These are phyloP conservation scores for Hypselothyrea guttata DNA, from an alignment of 2,888 invertebrate species.

Conservation along the genomic window DNA sequence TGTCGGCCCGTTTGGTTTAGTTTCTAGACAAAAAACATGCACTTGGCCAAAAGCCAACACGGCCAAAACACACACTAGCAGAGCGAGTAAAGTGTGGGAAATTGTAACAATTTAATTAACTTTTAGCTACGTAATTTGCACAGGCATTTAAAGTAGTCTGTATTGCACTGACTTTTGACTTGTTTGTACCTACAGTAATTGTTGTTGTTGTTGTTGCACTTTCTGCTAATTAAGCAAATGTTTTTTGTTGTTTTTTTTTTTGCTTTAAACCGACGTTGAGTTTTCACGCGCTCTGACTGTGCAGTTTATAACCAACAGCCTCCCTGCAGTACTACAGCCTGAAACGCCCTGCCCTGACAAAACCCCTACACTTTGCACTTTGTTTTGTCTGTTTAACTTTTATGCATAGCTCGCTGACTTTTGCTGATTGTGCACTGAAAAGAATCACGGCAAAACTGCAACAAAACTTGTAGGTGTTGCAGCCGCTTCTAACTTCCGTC, in stretches of 20 bases:
- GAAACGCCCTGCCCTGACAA: not conserved
- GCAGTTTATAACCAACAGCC: slow-evolving; percentile 49
- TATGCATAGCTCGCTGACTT: slow-evolving; percentile 71
- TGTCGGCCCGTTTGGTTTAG: slow-evolving; percentile 37
- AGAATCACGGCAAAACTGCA: slow-evolving; percentile 20
- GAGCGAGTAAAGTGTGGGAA: slow-evolving; percentile 29
- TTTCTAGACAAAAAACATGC: slow-evolving; percentile 58
- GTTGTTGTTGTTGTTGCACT: slow-evolving; percentile 7
- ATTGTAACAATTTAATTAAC: slow-evolving; percentile 73
- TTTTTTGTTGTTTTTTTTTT: too few relatives aligned
- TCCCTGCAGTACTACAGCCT: slow-evolving; percentile 3
- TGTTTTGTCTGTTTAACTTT: slow-evolving; percentile 74
- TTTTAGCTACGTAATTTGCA: slow-evolving; percentile 58
- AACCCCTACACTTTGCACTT: slow-evolving; percentile 48
- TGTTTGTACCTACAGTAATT: slow-evolving; percentile 3
- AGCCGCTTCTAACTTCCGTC: slow-evolving; percentile 8
- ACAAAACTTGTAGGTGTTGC: slow-evolving; percentile 30
- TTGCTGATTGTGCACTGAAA: slow-evolving; percentile 66
- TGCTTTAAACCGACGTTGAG: slow-evolving; percentile 59
- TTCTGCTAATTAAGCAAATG: slow-evolving; percentile 71
- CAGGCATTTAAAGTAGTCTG: slow-evolving; percentile 49
- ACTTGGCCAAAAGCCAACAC: slow-evolving; percentile 70
- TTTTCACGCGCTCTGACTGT: slow-evolving; percentile 53
- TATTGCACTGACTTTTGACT: not conserved
- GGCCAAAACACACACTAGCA: slow-evolving; percentile 41